Conservation (phyloP, 2,888 invertebrate genomes). For the Polymixis flavicincta region DNA sequence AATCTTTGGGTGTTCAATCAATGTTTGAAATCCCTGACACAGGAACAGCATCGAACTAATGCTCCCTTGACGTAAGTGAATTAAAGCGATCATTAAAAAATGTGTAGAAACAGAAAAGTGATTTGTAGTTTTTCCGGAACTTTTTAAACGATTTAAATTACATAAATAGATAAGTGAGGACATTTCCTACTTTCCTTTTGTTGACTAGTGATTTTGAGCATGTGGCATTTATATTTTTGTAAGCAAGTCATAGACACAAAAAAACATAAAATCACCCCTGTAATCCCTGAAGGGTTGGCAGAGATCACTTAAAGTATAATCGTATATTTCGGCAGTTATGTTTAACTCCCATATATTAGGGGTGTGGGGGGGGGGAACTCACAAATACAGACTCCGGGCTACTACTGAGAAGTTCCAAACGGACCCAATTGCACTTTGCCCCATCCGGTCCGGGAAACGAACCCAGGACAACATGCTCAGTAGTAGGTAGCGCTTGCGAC, state of each 20-base stretch:
- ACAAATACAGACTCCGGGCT: no score
- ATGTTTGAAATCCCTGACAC: not conserved
- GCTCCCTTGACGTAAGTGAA: not conserved
- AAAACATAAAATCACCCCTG: not conserved
- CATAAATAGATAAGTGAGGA: not conserved
- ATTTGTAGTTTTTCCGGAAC: not conserved
- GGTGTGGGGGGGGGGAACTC: no score
- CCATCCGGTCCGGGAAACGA: no score
- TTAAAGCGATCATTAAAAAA: conserved; percentile 1
- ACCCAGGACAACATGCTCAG: no score
- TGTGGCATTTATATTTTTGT: not conserved
- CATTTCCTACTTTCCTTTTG: conserved; percentile 25
- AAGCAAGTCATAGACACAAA: not conserved
- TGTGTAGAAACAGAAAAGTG: conserved; percentile 8
- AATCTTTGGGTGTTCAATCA: no score
- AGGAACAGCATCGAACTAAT: not conserved
- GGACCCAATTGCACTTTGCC: no score
- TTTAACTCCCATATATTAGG: no score
- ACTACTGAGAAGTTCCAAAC: no score
- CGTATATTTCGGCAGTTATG: no score
- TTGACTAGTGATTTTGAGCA: not conserved
- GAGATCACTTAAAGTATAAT: no score
- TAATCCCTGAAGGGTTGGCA: no score
- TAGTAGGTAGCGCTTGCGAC: no score
- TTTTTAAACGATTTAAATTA: conserved; percentile 13